Base-by-base conservation (phyloP, 2,113 vertebrate species). In the Pantherophis guttatus region DNA sequence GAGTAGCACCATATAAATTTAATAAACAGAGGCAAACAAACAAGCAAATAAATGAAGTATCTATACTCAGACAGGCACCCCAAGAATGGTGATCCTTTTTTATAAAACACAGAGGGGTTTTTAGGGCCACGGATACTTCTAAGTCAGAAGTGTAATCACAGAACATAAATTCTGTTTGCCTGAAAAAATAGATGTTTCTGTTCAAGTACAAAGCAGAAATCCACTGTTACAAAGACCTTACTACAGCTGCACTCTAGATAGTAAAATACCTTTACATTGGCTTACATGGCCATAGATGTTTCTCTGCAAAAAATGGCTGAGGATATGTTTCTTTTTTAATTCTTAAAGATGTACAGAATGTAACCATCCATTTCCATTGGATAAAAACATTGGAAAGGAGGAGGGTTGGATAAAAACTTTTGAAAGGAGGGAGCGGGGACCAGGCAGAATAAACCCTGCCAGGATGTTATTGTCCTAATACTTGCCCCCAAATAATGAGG, bases 191-290 rank as follows among this genome's bases (percentile, higher is more conserved):
- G 59, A 21, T 19, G 12, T 21, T 12, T 33, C 24, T 65, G 58
- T 93, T 44, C 48, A 87, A 93, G 24, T n/a, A 62, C 8, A 93
- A 88, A 58, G 89, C 92, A 95, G 91, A 70, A 86, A 93, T 52
- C 54, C 33, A 90, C 2, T 0, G 48, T 9, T 44, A 65, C 15
- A 93, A 57, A 88, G 12, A 44, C 48, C 57, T 70, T 1, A 57
- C 85, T 88, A 88, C 9, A 65, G 9, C 26, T 58, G 44, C 13
- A 23, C 1, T 48, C 6, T 50, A 26, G 44, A 5, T 24, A 23
- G 9, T 57, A 89, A 33, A 24, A 23, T 57, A 8, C 4, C n/a
- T 55, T 57, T 19, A 39, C 10, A 21, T 88, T 33, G n/a, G 19
- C 29, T 89, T 58, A 89, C 57, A 57, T 29, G 23, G 55, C 39